Percentiles rank a stretch among this genome's conserved stretches.
phyloP scores from a whole-genome alignment of 2,113 vertebrate genomes.

The Myotis brandtii region DNA sequence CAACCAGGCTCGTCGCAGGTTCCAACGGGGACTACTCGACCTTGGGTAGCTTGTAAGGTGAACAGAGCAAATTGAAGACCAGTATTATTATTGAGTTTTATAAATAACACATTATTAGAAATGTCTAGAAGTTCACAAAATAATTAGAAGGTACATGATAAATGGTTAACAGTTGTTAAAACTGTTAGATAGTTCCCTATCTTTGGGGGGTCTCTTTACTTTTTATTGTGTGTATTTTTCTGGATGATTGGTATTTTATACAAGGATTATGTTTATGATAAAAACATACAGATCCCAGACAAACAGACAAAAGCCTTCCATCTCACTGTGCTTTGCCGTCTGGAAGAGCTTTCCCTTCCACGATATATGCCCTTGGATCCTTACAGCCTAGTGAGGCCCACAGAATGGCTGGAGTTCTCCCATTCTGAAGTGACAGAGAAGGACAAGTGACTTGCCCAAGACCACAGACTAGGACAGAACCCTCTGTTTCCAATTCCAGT shows the following conservation, averaged over 20 bases:
- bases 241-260: neutral
- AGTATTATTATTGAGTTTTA: neutral
- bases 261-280: neutral
- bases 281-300: neutral
- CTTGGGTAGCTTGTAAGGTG: neutral
- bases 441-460: neutral
- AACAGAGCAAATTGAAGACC: constrained; percentile 1
- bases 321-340: neutral
- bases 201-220: neutral
- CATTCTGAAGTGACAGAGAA: neutral
- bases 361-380: neutral
- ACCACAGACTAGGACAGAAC: neutral
- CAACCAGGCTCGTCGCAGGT: neutral
- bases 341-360: neutral
- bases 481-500: neutral
- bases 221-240: constrained; percentile 28
- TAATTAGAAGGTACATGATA: neutral
- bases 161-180: neutral
- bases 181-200: neutral
- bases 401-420: neutral
- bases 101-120: neutral
- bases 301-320: neutral
- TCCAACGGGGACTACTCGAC: neutral
- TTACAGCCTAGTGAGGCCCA: neutral
- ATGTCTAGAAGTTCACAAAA: neutral